Base-by-base conservation (phyloP, 2,797 vertebrate genomes). In the Mareca strepera region DNA sequence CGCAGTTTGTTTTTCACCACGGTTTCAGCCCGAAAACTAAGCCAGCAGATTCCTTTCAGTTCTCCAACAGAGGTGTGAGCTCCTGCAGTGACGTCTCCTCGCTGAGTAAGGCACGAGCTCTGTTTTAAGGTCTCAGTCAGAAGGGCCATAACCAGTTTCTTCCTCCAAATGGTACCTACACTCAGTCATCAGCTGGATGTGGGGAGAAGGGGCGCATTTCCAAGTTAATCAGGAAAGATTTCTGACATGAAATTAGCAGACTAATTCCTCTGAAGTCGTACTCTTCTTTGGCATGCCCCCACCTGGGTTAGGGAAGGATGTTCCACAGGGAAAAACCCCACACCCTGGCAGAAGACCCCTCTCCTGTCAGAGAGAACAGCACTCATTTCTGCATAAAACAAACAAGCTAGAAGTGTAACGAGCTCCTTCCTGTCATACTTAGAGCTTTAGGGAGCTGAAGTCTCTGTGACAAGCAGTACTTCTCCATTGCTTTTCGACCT, bases 171-270 rank as follows among this genome's bases (percentile, higher is more conserved):
- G 1, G 7, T n/a, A 69, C 17, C 23, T 23, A 39, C 0, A 1
- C 31, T 73, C 33, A 69, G 8, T 37, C 72, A 18, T 23, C 60
- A 56, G 22, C 9, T 80, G 58, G 28, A 31, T 7, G 17, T 3
- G 20, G 9, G 23, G 5, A 2, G 9, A 76, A 44, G 3, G 6
- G 12, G 22, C 0, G 1, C 0, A 0, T 2, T 81, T 86, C 28
- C 81, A 2, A 72, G 16, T 56, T 16, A 11, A 78, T 44, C 16
- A 56, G 48, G 7, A 33, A 3, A 43, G 56, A 8, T 69, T 84
- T 92, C n/a, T 79, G 46, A 63, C 6, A 74, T 0, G 0, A 37
- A 37, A 37, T 52, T 25, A 63, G 13, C 33, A 73, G 63, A 75
- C 43, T 8, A 52, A 70, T 43, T 88, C 60, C 4, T n/a, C 59